Conservation (phyloP, 1,140 invertebrate species). For the Neodiprion virginianus region DNA sequence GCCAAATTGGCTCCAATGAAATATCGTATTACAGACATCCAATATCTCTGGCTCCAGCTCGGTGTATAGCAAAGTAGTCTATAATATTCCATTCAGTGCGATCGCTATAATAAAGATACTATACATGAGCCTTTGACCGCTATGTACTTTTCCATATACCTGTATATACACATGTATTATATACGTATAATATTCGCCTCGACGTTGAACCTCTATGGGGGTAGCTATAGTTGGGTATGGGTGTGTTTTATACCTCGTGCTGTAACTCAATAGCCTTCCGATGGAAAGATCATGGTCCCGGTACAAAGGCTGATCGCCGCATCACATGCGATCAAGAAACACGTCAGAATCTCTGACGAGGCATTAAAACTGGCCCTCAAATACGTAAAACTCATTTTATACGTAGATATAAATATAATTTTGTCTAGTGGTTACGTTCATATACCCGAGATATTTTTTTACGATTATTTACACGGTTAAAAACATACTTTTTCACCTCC, state of each 20-base stretch:
- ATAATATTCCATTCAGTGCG: slow-evolving; percentile 46
- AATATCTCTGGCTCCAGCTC: slow-evolving; percentile 27
- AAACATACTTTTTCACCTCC: no score
- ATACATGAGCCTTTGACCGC: slow-evolving; percentile 27
- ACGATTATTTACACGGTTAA: no score
- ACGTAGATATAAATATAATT: no score
- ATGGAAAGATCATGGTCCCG: slow-evolving; percentile 53
- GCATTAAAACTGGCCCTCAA: no score
- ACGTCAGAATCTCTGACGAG: slow-evolving; percentile 56
- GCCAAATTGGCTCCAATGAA: slow-evolving; percentile 52
- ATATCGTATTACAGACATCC: slow-evolving; percentile 51
- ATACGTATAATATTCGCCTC: not conserved
- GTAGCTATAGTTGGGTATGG: slow-evolving; percentile 18
- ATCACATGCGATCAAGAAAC: slow-evolving; percentile 58
- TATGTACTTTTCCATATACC: slow-evolving; percentile 20
- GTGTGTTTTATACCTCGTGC: slow-evolving; percentile 22
- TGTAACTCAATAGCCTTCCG: slow-evolving; percentile 57
- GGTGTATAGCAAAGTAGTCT: slow-evolving; percentile 23
- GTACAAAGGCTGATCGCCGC: slow-evolving; percentile 60
- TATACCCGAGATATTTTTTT: no score
- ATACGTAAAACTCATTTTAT: no score
- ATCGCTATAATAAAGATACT: slow-evolving; percentile 43
- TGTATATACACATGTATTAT: not conserved
- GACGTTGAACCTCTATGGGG: slow-evolving; percentile 25
- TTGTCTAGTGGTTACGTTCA: no score